Percentiles rank a stretch among this genome's conserved stretches.
Evolutionary conservation across 2,113 vertebrate species (phyloP).

Genomic region (Genyomyrus donnyi): DNA sequence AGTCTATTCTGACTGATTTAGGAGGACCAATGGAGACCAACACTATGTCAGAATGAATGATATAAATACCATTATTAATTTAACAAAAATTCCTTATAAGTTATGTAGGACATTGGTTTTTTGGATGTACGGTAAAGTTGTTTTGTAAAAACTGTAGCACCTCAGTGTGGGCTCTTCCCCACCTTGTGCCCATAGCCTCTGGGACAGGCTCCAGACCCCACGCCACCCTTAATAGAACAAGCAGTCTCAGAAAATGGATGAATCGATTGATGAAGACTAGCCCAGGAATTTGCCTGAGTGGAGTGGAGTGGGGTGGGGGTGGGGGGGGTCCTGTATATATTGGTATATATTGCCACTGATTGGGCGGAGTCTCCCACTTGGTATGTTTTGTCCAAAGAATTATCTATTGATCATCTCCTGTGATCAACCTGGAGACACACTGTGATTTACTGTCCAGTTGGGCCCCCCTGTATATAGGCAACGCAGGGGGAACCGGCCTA

Average conservation of each 20-base stretch:
- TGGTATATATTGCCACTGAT: not conserved
- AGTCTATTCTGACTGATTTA: not conserved
- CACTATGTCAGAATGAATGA: not conserved
- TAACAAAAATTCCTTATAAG: conserved; percentile 53
- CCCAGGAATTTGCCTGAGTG: not conserved
- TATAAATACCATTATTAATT: not conserved
- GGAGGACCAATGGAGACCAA: not conserved
- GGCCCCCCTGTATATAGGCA: not conserved
- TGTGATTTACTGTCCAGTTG: not conserved
- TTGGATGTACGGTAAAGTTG: conserved; percentile 47
- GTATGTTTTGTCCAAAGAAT: not conserved
- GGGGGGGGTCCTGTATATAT: not conserved
- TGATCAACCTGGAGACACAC: not conserved
- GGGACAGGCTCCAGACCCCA: no score
- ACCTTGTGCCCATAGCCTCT: no score
- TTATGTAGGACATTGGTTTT: conserved; percentile 51
- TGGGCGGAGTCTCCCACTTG: not conserved
- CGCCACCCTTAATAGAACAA: no score
- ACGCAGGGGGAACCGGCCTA: not conserved
- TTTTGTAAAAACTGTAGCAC: conserved; percentile 42
- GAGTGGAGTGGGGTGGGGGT: no score
- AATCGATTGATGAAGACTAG: not conserved
- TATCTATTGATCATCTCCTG: not conserved
- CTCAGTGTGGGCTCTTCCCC: conserved; percentile 54
- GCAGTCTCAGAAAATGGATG: no score